These are phyloP conservation scores for Falco concolor DNA, from an alignment of 2,797 vertebrate species.

Conservation along the genomic window DNA sequence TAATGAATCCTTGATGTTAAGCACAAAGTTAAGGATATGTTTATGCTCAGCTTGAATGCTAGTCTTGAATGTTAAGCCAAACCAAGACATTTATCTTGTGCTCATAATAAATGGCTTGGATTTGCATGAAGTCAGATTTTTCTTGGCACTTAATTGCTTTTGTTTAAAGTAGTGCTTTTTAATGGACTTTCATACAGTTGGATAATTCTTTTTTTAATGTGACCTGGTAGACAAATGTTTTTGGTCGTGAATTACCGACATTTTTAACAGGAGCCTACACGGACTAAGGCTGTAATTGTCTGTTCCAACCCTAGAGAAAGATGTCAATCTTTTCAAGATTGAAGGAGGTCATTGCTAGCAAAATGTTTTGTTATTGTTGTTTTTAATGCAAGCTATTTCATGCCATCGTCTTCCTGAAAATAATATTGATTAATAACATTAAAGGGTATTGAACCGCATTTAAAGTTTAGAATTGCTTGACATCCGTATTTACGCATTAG, in stretches of 20 bases:
- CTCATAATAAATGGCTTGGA: not conserved
- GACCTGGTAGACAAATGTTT: not conserved
- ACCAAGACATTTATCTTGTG: not conserved
- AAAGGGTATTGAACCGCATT: not conserved
- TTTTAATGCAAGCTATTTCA: not conserved
- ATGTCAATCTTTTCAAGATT: not conserved
- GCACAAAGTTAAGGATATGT: not conserved
- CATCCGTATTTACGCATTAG: not conserved
- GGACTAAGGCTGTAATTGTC: not conserved
- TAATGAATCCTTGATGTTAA: not conserved
- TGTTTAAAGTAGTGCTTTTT: not conserved
- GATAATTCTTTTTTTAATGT: not conserved
- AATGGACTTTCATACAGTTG: not conserved
- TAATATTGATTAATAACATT: not conserved
- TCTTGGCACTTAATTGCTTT: not conserved
- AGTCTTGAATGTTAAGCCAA: not conserved
- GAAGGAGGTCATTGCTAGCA: not conserved
- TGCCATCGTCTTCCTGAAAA: not conserved
- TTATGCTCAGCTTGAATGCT: not conserved
- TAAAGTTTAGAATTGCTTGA: not conserved
- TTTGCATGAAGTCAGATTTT: constrained; percentile 1
- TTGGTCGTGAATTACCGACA: not conserved
- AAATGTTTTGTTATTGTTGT: not conserved
- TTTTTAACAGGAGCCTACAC: not conserved
- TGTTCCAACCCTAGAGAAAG: not conserved